A percentile compares a stretch with the other conserved stretches of the same genome.
Conservation (phyloP, 2,888 invertebrate genomes). For the Eugnorisma glareosa region DNA sequence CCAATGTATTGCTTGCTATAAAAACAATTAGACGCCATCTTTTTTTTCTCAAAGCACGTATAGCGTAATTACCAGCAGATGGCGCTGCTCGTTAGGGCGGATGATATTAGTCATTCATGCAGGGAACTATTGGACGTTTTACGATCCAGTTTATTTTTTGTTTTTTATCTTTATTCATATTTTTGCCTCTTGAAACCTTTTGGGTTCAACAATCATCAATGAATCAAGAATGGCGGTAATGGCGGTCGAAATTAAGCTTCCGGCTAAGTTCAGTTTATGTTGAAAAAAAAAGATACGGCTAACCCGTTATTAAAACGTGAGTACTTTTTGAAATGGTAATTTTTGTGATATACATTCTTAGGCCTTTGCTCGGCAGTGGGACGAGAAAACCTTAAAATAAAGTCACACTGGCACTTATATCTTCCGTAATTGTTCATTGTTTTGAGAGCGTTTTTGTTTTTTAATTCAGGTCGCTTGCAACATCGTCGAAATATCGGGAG, state of each 20-base stretch:
- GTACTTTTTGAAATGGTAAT: neutral
- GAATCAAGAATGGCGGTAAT: neutral
- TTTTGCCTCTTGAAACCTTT: neutral
- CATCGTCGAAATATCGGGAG: no score
- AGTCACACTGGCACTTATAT: no score
- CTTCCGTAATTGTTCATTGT: no score
- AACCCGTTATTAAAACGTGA: no score
- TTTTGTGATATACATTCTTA: neutral
- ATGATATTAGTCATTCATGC: slow-evolving; percentile 71
- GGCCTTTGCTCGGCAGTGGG: neutral
- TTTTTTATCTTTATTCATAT: neutral
- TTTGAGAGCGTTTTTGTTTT: no score
- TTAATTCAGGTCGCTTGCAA: no score
- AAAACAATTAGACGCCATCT: slow-evolving; percentile 81
- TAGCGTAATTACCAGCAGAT: slow-evolving; percentile 85
- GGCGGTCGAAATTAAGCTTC: neutral
- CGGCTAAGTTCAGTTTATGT: neutral
- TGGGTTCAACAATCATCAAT: neutral
- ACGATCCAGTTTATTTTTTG: slow-evolving; percentile 20
- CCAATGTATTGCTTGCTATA: slow-evolving; percentile 75
- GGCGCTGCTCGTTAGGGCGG: slow-evolving; percentile 82
- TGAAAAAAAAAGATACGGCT: no score
- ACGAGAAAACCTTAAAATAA: no score
- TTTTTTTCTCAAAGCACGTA: slow-evolving; percentile 83
- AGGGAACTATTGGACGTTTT: slow-evolving; percentile 61